These are phyloP conservation scores for Motacilla tschutschensis DNA, from an alignment of 2,113 vertebrate genomes.

Conservation along the genomic window DNA sequence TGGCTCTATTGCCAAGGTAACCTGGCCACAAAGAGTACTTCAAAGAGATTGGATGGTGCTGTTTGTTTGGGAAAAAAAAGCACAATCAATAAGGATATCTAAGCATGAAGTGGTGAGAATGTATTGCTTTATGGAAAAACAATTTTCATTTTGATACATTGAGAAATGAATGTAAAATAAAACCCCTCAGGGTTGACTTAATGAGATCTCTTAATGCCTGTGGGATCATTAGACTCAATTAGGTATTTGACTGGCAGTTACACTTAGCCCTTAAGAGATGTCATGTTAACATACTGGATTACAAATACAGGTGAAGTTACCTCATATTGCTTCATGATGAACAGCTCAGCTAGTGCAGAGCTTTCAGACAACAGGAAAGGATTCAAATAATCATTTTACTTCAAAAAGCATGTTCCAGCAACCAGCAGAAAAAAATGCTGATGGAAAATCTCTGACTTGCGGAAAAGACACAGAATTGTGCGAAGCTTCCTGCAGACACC, in stretches of 20 bases:
- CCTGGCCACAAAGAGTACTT: neutral
- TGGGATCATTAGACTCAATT: neutral
- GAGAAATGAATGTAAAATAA: neutral
- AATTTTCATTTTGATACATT: neutral
- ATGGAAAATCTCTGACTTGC: neutral
- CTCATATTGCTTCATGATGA: neutral
- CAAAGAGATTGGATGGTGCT: neutral
- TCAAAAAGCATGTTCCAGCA: neutral
- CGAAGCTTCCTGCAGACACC: neutral
- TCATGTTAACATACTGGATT: neutral
- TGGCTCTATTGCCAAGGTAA: conserved; percentile 8
- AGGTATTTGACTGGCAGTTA: neutral
- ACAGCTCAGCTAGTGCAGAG: neutral
- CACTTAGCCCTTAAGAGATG: neutral
- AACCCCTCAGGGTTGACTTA: neutral
- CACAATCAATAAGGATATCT: neutral
- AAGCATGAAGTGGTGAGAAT: neutral
- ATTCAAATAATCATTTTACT: neutral
- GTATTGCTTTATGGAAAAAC: neutral
- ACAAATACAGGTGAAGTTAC: neutral
- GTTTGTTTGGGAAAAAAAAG: conserved; percentile 9
- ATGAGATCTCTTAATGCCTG: neutral
- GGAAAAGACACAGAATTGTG: neutral
- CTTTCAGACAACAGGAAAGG: neutral
- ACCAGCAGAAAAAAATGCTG: neutral